These are phyloP conservation scores for Drosophila bipectinata DNA, from an alignment of 1,140 invertebrate genomes.

Conservation along the genomic window DNA sequence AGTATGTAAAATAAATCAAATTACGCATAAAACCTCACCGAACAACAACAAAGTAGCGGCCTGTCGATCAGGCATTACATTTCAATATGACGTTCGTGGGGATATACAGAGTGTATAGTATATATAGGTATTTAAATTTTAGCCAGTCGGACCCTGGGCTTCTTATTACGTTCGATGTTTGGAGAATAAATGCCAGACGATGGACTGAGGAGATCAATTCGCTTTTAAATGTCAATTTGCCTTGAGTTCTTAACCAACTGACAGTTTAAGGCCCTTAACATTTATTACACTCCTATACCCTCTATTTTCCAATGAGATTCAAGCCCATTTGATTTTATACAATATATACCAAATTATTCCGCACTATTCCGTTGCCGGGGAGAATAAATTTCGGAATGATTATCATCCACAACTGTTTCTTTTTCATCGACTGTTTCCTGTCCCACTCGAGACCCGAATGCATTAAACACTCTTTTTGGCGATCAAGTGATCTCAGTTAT, in stretches of 20 bases:
- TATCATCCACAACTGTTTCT: constrained; percentile 14
- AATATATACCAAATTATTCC: constrained; percentile 30
- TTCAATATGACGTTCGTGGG: constrained; percentile 16
- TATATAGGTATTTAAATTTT: constrained; percentile 50
- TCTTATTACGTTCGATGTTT: constrained; percentile 50
- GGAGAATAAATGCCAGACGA: constrained; percentile 8
- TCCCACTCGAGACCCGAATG: constrained; percentile 26
- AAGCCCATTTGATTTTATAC: constrained; percentile 10
- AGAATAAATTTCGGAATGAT: constrained; percentile 27
- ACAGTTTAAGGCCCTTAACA: not conserved
- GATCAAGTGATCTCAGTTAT: constrained; percentile 46
- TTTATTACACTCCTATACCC: not conserved
- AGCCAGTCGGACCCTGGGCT: constrained; percentile 5
- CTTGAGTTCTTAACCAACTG: not conserved
- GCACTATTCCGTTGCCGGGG: constrained; percentile 7
- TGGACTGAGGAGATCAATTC: constrained; percentile 1
- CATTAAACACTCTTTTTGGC: constrained; percentile 42
- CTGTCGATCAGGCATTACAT: constrained; percentile 31
- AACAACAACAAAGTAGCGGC: constrained; percentile 15
- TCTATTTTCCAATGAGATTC: constrained; percentile 10
- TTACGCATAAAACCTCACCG: constrained; percentile 60
- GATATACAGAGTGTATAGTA: constrained; percentile 1
- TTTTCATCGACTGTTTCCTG: constrained; percentile 35
- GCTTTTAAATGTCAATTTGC: constrained; percentile 4
- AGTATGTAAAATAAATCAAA: constrained; percentile 57